A percentile compares a stretch with the other conserved stretches of the same genome.
Conservation (phyloP, 2,113 vertebrate genomes). For the Poeciliopsis occidentalis region DNA sequence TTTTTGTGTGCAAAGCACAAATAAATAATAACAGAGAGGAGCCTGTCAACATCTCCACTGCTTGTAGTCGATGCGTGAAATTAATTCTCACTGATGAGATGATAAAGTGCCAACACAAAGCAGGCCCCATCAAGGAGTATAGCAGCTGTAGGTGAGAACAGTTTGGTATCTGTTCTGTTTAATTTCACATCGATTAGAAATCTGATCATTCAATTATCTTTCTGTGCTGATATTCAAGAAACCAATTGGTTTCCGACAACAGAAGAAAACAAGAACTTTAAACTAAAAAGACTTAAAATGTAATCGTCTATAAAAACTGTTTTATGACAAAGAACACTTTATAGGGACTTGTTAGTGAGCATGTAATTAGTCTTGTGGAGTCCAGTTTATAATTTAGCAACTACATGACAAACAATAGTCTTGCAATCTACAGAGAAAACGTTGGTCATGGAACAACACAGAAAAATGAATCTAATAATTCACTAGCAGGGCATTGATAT, state of each 20-base stretch:
- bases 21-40: too few relatives aligned
- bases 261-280: neutral
- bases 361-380: neutral
- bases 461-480: neutral
- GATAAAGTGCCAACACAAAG: too few relatives aligned
- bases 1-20: too few relatives aligned
- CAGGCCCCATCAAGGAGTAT: too few relatives aligned
- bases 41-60: too few relatives aligned
- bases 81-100: too few relatives aligned
- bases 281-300: neutral
- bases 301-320: neutral
- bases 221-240: neutral
- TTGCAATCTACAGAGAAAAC: neutral
- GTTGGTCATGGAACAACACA: conserved; percentile 8
- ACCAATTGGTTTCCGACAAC: too few relatives aligned
- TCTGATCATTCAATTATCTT: neutral
- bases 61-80: too few relatives aligned
- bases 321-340: too few relatives aligned
- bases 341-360: too few relatives aligned
- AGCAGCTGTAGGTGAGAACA: too few relatives aligned
- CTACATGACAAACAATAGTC: neutral
- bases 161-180: neutral
- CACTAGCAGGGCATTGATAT: conserved; percentile 2
- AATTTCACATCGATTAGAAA: neutral
- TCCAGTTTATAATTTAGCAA: neutral